Conservation (phyloP, 1,140 invertebrate species). For the Penaeus chinensis region DNA sequence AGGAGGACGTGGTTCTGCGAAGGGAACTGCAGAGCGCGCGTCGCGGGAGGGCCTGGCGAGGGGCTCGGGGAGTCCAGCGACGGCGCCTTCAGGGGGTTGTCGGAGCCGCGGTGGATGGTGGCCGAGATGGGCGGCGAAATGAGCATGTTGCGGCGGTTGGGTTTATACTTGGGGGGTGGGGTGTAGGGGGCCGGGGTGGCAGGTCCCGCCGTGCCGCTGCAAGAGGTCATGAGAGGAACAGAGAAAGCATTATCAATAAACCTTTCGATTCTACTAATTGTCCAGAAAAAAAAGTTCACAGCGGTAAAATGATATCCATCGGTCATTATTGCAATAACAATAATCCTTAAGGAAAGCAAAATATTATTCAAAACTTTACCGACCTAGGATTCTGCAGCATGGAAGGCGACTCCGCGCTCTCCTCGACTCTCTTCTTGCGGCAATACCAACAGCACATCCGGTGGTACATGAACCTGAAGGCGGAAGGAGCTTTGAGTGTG, state of each 20-base stretch:
- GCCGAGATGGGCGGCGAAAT: constrained; percentile 63
- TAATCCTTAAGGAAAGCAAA: too few relatives aligned
- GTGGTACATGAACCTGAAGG: constrained; percentile 44
- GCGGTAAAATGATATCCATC: too few relatives aligned
- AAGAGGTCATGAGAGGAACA: background rate
- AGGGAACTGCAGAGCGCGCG: background rate
- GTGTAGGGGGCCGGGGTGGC: constrained; percentile 41
- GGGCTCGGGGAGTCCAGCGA: background rate
- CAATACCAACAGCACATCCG: constrained; percentile 47
- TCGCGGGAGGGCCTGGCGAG: constrained; percentile 13
- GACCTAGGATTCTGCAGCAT: constrained; percentile 5
- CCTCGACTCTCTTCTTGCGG: background rate
- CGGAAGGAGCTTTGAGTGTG: background rate
- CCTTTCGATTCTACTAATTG: too few relatives aligned
- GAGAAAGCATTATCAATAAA: too few relatives aligned
- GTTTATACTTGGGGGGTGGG: constrained; percentile 55
- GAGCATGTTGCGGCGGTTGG: constrained; percentile 59
- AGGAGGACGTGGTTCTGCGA: constrained; percentile 24
- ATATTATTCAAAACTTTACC: background rate
- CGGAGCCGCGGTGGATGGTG: constrained; percentile 61
- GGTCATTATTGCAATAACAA: too few relatives aligned
- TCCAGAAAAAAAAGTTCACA: too few relatives aligned
- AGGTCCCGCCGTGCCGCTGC: constrained; percentile 29
- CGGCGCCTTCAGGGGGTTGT: constrained; percentile 42
- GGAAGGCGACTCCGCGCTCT: background rate